Percentiles rank a stretch among this genome's conserved stretches.
Conservation (phyloP, 2,113 vertebrate species). For the Sander vitreus region DNA sequence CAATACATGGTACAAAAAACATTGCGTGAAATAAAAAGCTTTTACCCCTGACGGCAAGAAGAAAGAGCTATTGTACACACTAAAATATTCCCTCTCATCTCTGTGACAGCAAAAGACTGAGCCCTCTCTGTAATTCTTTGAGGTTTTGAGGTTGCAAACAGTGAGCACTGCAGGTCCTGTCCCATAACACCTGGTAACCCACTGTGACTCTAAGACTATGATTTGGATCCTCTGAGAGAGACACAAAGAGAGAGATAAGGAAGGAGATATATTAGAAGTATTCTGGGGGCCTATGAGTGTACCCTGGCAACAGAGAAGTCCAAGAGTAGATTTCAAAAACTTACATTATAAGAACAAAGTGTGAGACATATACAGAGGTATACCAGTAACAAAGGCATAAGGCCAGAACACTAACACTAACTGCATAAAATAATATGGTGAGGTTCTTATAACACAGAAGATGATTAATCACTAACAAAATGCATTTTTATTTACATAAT, state of each 20-base stretch:
- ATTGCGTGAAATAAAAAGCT: conserved; percentile 14
- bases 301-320: conserved; percentile 52
- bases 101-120: conserved; percentile 44
- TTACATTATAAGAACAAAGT: neutral
- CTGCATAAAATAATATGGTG: neutral
- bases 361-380: neutral
- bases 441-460: neutral
- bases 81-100: conserved; percentile 38
- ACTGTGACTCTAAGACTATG: conserved; percentile 39
- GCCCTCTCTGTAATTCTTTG: conserved; percentile 15
- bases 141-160: conserved; percentile 18
- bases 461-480: neutral
- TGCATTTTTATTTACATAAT: neutral
- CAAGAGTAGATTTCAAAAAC: conserved; percentile 7
- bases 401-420: neutral
- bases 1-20: neutral
- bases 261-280: conserved; percentile 52
- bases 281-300: conserved; percentile 40
- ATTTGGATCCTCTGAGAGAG: conserved; percentile 44
- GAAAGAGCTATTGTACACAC: neutral
- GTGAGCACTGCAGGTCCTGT: conserved; percentile 34
- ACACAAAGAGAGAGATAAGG: conserved; percentile 28
- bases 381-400: neutral
- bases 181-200: conserved; percentile 54
- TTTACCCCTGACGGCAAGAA: conserved; percentile 7